Percentiles rank a stretch among this genome's conserved stretches.
Evolutionary conservation across 2,113 vertebrate genomes (phyloP).

Genomic region (Alexandromys fortis): DNA sequence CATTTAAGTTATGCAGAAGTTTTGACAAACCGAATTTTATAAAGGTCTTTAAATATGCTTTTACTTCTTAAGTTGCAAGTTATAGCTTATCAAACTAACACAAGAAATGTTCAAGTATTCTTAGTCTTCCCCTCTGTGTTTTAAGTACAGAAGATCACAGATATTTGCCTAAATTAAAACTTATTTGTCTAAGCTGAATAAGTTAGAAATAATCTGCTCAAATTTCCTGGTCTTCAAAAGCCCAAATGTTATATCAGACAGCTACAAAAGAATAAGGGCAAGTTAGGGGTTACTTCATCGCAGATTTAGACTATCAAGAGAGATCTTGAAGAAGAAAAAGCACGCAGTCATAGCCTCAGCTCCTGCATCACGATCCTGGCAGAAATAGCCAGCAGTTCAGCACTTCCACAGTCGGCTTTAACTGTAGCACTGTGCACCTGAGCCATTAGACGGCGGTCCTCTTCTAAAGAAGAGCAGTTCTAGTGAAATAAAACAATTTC

Average conservation of each 20-base stretch:
- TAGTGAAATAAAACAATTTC: constrained; percentile 55
- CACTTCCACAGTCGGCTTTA: constrained; percentile 2
- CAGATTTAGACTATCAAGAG: constrained; percentile 27
- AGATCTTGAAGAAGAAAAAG: not conserved
- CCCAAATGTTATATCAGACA: not conserved
- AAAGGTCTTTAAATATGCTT: not conserved
- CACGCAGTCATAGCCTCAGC: not conserved
- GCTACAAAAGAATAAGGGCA: not conserved
- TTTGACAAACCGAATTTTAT: constrained; percentile 28
- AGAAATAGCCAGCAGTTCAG: not conserved
- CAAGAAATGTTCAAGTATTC: constrained; percentile 1
- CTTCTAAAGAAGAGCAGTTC: not conserved
- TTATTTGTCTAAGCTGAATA: not conserved
- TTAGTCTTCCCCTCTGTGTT: not conserved
- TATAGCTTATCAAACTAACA: not conserved
- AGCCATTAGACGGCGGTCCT: not conserved
- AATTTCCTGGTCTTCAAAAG: not conserved
- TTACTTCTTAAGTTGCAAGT: constrained; percentile 1
- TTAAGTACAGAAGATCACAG: not conserved
- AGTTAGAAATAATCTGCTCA: constrained; percentile 23
- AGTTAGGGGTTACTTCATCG: not conserved
- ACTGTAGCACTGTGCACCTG: constrained; percentile 11
- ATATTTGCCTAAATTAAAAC: not conserved
- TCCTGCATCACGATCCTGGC: not conserved
- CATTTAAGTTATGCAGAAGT: constrained; percentile 13